Conservation (phyloP, 2,113 vertebrate species). For the Daboia siamensis region DNA sequence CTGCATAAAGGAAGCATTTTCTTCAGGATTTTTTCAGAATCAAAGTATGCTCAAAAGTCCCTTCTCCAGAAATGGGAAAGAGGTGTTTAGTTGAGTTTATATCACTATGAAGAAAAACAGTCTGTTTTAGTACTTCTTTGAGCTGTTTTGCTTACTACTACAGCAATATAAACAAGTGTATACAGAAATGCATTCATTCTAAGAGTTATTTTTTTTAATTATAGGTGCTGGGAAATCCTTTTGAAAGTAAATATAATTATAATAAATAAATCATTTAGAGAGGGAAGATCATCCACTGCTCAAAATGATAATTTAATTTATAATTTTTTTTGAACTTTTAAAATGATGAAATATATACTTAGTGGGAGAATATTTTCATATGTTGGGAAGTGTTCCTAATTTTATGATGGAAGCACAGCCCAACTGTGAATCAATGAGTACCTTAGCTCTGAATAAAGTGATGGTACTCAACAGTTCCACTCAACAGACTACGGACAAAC, state of each 20-base stretch:
- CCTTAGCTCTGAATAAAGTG: conserved; percentile 8
- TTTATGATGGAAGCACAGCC: conserved; percentile 2
- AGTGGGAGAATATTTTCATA: not conserved
- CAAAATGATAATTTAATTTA: not conserved
- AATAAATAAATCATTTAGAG: not conserved
- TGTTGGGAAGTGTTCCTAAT: not conserved
- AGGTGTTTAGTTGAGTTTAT: not conserved
- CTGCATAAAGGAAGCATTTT: not conserved
- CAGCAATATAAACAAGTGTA: not conserved
- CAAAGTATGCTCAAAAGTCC: not conserved
- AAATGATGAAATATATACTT: not conserved
- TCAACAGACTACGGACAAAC: not conserved
- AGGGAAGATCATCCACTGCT: not conserved
- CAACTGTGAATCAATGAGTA: not conserved
- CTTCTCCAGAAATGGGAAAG: not conserved
- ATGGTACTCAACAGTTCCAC: not conserved
- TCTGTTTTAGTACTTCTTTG: not conserved
- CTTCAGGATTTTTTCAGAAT: not conserved
- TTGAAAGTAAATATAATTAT: not conserved
- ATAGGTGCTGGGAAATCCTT: not conserved
- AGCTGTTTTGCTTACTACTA: not conserved
- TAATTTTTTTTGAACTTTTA: not conserved
- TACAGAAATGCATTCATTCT: not conserved
- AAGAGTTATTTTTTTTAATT: not conserved
- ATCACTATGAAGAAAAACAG: not conserved